Base-by-base conservation (phyloP, 2,797 vertebrate species). In the Brachyalestes nurse region DNA sequence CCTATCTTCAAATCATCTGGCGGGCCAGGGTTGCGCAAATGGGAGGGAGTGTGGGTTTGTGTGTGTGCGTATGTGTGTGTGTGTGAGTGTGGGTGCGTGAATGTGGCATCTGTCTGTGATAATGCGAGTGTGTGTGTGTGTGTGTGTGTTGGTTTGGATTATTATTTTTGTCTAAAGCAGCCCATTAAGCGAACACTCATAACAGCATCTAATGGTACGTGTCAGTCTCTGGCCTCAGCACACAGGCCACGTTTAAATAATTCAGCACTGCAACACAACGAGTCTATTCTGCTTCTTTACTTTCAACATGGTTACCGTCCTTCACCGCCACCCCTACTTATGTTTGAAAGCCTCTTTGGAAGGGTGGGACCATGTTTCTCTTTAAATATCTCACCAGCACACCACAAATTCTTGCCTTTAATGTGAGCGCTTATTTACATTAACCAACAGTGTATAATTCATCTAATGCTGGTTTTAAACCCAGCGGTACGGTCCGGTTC, bases 1-100 rank as follows among this genome's bases (percentile, higher is more conserved):
- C 74, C 77, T 87, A 88, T 84, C 80, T 79, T 82, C 69, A 79
- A 79, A 83, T 83, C 13, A 76, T 73, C 77, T 55, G 72, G 61
- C 78, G 28, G 40, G 58, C 71, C 73, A 57, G 75, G 79, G 49
- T 66, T 55, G 45, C 60, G 67, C 21, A 53, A 72, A 74, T 45
- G 55, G 4, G 38, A 25, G 34, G 62, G 72, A 83, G 80, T 80
- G 42, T 58, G 75, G 51, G 71, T 42, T 51, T 49, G 69, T 77
- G 64, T 42, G 6, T 51, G 61, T 71, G 73, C 69, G 64, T 47
- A 42, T 61, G 57, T 84, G 65, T 64, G 25, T 83, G 61, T 79
- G 34, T 78, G 45, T 47, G 45, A 5, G 45, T 49, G n/a, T 28
- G 47, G 23, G 60, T 73, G 40, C 21, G 45, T 64, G 57, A 6